Percentiles rank a stretch among this genome's conserved stretches.
Conservation (phyloP, 1,140 invertebrate genomes). For the roundworm (Caenorhabditis elegans) region WBcel235 BX284605.5:8637001-8637500, state of each 20-base stretch:
- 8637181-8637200: background rate
- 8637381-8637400: background rate
- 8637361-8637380: background rate
- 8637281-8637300: background rate
- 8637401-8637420: background rate
- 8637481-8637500: too few species aligned
- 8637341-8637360: background rate
- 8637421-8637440: background rate
- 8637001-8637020: background rate
- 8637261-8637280: background rate
- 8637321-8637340: background rate
- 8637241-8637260: too few species aligned
- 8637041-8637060: conserved; percentile 24
- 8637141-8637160: too few species aligned
- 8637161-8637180: background rate
- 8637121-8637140: background rate
- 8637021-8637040: background rate
- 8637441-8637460: background rate
- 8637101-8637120: background rate
- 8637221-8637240: too few species aligned
- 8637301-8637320: background rate
- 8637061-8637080: background rate
- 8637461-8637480: background rate
- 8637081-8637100: background rate
- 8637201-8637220: background rate